Evolutionary conservation across 2,888 invertebrate species (phyloP), one percentile per base, ranked within the genome.

Genomic region (Pseudococcus viburni): DNA sequence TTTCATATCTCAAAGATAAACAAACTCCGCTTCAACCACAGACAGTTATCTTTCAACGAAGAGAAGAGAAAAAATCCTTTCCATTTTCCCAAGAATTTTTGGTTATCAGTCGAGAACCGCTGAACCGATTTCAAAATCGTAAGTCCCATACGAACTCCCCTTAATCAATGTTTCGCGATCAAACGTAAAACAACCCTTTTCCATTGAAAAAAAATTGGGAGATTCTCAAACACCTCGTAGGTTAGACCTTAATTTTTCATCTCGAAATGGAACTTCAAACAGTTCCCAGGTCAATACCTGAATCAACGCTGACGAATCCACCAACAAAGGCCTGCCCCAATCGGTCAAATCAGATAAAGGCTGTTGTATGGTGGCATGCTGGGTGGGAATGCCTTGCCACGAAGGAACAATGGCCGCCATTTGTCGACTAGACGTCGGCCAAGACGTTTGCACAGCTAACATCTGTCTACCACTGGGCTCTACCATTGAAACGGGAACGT

Each of bases 401-500:
- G 96, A 96, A 22, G 96, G 96, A 86, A 96, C 96, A 89, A 96
- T 93, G 68, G 86, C 91, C 0, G 96, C 95, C 94, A 95, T 95
- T 92, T 96, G 96, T 22, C 96, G 93, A 90, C 94, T 94, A 39
- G 93, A 93, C 59, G 90, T 89, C 15, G 95, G 94, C 95, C 95
- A 95, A 9, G 94, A 88, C 90, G 89, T 89, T 84, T 90, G 89
- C 48, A 89, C 90, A 39, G 90, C 90, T 89, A 96, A 92, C 95
- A 96, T 96, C 91, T 95, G 95, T 90, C 96, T 93, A 39, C 95
- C 96, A 90, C 94, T 94, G 90, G 96, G 97, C 91, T 96, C 96
- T 85, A 98, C 96, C 93, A 98, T 97, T 85, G 98, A 98, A 87
- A 98, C 98, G 51, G 98, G 97, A 90, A 95, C 97, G 90, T 98